Evolutionary conservation across 2,797 vertebrate species (phyloP).

Genomic region (Neosalanx taihuensis): DNA sequence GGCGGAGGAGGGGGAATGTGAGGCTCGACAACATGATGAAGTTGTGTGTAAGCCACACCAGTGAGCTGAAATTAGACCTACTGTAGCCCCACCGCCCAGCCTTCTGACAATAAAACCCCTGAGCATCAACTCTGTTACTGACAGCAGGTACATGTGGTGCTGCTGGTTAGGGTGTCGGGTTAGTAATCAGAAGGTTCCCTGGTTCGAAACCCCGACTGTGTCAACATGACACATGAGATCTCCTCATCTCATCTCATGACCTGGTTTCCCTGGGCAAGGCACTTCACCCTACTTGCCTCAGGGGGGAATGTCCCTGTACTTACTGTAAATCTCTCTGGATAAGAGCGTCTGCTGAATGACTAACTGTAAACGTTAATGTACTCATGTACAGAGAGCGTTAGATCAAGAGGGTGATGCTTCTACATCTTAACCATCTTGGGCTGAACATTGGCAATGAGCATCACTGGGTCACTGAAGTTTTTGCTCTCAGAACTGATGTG

Average conservation of each 20-base stretch:
- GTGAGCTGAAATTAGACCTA: neutral
- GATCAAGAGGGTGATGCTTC: neutral
- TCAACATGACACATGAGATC: too few relatives aligned
- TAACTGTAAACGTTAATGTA: too few relatives aligned
- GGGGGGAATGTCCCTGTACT: too few relatives aligned
- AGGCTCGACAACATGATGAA: neutral
- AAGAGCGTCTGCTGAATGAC: too few relatives aligned
- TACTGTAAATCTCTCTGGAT: too few relatives aligned
- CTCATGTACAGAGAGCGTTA: neutral
- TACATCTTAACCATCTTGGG: neutral
- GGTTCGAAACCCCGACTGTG: too few relatives aligned
- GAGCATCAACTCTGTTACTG: neutral
- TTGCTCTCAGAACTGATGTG: neutral
- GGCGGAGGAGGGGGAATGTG: neutral
- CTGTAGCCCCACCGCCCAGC: neutral
- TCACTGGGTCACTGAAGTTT: neutral
- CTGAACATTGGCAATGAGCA: neutral
- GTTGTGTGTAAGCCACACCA: neutral
- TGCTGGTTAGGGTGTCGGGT: too few relatives aligned
- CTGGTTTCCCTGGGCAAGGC: too few relatives aligned
- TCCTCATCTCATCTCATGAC: too few relatives aligned
- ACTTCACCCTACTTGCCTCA: too few relatives aligned
- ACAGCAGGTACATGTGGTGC: neutral
- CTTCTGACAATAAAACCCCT: neutral
- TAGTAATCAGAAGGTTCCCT: too few relatives aligned